phyloP scores from a whole-genome alignment of 2,888 invertebrate genomes.

The Euzophera pinguis region DNA sequence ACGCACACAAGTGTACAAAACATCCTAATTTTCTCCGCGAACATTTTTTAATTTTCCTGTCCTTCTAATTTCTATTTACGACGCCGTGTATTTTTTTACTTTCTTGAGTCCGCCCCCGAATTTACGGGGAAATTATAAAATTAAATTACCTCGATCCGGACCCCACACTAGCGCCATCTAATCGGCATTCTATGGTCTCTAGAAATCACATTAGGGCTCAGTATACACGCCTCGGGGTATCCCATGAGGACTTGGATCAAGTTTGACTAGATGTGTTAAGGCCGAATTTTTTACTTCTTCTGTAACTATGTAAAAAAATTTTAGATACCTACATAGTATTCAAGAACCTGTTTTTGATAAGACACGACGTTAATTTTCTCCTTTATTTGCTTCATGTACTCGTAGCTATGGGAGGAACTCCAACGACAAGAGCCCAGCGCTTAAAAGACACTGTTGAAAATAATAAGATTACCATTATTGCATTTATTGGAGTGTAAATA shows the following conservation, averaged over 20 bases:
- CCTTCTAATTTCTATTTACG: conserved; percentile 5
- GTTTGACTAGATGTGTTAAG: conserved; percentile 32
- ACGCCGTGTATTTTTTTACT: neutral
- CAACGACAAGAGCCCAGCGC: too few relatives aligned
- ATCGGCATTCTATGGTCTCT: conserved; percentile 63
- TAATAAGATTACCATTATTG: too few relatives aligned
- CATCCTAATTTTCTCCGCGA: neutral
- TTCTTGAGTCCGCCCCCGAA: conserved; percentile 12
- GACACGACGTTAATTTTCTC: too few relatives aligned
- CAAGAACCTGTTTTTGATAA: too few relatives aligned
- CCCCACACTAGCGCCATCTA: conserved; percentile 36
- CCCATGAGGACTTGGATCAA: conserved; percentile 31
- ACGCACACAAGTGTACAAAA: neutral
- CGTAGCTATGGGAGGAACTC: too few relatives aligned
- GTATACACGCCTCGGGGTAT: conserved; percentile 55
- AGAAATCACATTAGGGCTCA: conserved; percentile 72
- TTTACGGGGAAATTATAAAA: conserved; percentile 34
- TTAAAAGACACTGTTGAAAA: too few relatives aligned
- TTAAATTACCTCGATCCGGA: conserved; percentile 22
- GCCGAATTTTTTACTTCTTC: neutral
- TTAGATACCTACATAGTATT: too few relatives aligned
- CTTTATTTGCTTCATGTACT: too few relatives aligned
- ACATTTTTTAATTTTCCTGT: conserved; percentile 4
- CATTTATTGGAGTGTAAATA: too few relatives aligned
- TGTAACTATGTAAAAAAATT: too few relatives aligned